Evolutionary conservation across 2,888 invertebrate genomes (phyloP), one percentile per base, ranked within the genome.

Genomic region (Calephelis perditalis): DNA sequence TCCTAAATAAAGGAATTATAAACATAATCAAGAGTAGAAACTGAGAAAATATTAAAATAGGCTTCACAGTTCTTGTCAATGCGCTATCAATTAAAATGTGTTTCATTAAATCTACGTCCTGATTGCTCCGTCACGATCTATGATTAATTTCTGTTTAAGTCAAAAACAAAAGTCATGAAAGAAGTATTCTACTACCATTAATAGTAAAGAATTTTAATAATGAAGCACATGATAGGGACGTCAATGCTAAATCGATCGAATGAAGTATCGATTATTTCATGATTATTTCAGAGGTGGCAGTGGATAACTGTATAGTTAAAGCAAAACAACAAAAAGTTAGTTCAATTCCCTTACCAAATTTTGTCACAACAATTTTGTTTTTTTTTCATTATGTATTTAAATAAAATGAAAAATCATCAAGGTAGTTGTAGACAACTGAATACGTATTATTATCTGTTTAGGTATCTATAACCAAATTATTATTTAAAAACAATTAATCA

Each of bases 131-230:
- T 52, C 52, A 52, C 52, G 52, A 52, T 52, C 52, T 52, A 52
- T 52, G 52, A 52, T 52, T 52, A 52, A 52, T 35, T 52, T 52
- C 52, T 52, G 52, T 52, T 52, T 35, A 52, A 26, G 10, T 52
- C 52, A 35, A 52, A 52, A 52, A 10, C 52, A 35, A 40, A 52
- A 52, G 35, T 52, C 35, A 26, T 26, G 52, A 52, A 11, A 52
- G 52, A 52, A 52, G 26, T 9, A 49, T 52, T 35, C 26, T 4
- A 35, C 5, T 35, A 35, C 10, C 52, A 52, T 52, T 52, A 52
- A 52, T 52, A 10, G 35, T 4, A 52, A 26, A 52, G 11, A 35
- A 52, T 52, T 49, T 49, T 26, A 49, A 49, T 49, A 49, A 40
- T 40, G 40, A 40, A 12, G 10, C 15, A 49, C 47, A 26, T 15